Evolutionary conservation across 1,140 invertebrate species (phyloP), one percentile per base, ranked within the genome.

Genomic region (Drosophila ananassae): DNA sequence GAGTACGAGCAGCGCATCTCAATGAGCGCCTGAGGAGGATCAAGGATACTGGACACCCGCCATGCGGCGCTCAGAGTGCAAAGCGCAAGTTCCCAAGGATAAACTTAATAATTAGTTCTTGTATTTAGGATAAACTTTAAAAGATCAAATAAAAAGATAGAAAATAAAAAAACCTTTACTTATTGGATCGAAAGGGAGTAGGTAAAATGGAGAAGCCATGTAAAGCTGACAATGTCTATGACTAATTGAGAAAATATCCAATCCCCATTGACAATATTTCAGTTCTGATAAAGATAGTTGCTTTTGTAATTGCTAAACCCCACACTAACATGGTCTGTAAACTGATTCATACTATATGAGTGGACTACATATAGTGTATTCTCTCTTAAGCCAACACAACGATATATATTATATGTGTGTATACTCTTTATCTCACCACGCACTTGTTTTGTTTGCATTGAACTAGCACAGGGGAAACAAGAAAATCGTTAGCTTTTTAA

Each of bases 1-100:
- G 89, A 90, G 56, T 90, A 90, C 73, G 89, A 90, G 56, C 68
- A 89, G 25, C 89, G 89, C 57, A 90, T 90, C 55, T 90, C 83
- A 21, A 87, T 90, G 82, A 77, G 77, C 47, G 76, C 72, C 22
- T 83, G 25, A 54, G 39, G 21, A 44, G 41, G 41, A 44, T 44
- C 41, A 3, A 21, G 41, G 41, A 44, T 39, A 62, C 24, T 17
- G 25, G 17, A 13, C 9, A 39, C 9, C 8, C n/a, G 28, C 24
- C 22, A 47, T 17, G 8, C 32, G 37, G 30, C 21, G 41, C 48
- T 64, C 71, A 68, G 28, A 47, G 66, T 72, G 61, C 58, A 56
- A 68, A 68, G 30, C 79, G 30, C 50, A 44, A 28, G 53, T 75
- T 66, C 82, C 81, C 68, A 77, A 87, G 77, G 82, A 85, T 66